Evolutionary conservation across 2,888 invertebrate genomes (phyloP), one percentile per base, ranked within the genome.

Genomic region (Lamellibrachia satsuma): DNA sequence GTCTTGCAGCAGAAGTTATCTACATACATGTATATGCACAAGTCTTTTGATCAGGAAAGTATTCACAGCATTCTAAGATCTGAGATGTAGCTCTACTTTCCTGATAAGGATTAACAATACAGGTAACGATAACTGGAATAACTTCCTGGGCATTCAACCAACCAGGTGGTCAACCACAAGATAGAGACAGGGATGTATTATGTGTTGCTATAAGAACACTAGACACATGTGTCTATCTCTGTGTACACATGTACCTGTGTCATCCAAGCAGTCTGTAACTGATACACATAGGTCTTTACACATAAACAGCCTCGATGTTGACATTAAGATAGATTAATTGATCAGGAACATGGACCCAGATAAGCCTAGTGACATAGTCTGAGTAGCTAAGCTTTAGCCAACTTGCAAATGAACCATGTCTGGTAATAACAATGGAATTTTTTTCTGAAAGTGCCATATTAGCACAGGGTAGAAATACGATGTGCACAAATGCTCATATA

Each of bases 211-310:
- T n/a, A 22, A 11, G 75, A 75, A 75, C 75, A 22, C 22, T 75
- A 75, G 75, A 75, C 75, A 9, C 9, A 75, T 75, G 22, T 75
- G n/a, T 75, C 22, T 75, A 22, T 75, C 75, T 75, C 15, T 75
- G 22, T 75, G 15, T 75, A 75, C 75, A 75, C 22, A 4, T 75
- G 75, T 75, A 75, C 75, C 6, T 22, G 75, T 75, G 75, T 75
- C 75, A 75, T 75, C 75, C 75, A 75, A 75, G 22, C 75, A 22
- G 75, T 75, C n/a, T 22, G 75, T 15, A 75, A 75, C 75, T 75
- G 22, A 75, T 75, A 75, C 75, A 75, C 75, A 75, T 75, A 75
- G 22, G 75, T 75, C n/a, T n/a, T 75, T 75, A 75, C 75, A 75
- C 75, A 75, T 22, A 75, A 15, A 22, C 75, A 4, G 75, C 75